Evolutionary conservation across 2,888 invertebrate genomes (phyloP).

Genomic region (Lacanobia oleracea): DNA sequence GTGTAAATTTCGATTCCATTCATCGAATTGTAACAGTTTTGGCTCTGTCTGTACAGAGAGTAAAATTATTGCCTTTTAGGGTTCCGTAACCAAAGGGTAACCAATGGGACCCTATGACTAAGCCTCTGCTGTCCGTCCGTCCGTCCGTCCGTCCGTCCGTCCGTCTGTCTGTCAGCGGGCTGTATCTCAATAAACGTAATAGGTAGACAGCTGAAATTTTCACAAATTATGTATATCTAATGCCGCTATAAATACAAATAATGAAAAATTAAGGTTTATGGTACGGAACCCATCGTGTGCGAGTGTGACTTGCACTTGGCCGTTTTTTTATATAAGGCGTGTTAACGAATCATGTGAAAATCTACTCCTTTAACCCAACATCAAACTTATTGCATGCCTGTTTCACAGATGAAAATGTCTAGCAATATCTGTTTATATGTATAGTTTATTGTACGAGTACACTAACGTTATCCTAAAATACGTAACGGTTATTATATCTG

Average conservation of each 20-base stretch:
- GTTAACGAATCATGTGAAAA: background rate
- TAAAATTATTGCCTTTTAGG: slow-evolving; percentile 3
- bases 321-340: background rate
- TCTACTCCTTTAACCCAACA: background rate
- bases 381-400: background rate
- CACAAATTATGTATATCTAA: too few species aligned
- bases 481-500: slow-evolving; percentile 62
- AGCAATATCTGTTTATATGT: slow-evolving; percentile 47
- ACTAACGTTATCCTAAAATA: slow-evolving; percentile 63
- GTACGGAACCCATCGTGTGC: too few species aligned
- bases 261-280: too few species aligned
- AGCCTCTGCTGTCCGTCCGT: too few species aligned
- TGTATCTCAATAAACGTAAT: too few species aligned
- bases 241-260: too few species aligned
- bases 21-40: slow-evolving; percentile 12
- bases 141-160: too few species aligned
- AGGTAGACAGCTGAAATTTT: too few species aligned
- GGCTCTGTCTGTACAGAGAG: background rate
- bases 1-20: slow-evolving; percentile 35
- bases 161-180: too few species aligned
- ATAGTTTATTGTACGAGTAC: slow-evolving; percentile 62
- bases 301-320: too few species aligned
- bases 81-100: too few species aligned
- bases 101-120: too few species aligned
- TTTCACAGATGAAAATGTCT: slow-evolving; percentile 27